These are phyloP conservation scores for Eustalomyia histrio DNA, from an alignment of 2,888 invertebrate genomes.

Conservation along the genomic window DNA sequence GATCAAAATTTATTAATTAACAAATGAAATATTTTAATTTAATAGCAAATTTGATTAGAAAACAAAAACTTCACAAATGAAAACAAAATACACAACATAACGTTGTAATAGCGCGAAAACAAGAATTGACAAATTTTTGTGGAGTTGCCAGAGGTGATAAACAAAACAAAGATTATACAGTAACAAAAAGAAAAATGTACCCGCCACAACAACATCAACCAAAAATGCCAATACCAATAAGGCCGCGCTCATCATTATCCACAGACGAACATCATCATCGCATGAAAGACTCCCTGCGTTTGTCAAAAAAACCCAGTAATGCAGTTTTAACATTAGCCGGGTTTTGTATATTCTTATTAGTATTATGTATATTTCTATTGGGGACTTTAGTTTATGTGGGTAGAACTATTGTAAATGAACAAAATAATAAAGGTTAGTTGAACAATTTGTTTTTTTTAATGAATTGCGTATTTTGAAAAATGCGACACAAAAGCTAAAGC, in stretches of 20 bases:
- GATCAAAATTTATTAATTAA: slow-evolving; percentile 1
- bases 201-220: slow-evolving; percentile 73
- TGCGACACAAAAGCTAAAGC: too few relatives aligned
- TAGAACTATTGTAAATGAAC: slow-evolving; percentile 74
- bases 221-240: slow-evolving; percentile 71
- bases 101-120: slow-evolving; percentile 21
- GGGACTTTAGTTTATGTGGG: slow-evolving; percentile 78
- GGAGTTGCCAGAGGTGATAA: slow-evolving; percentile 28
- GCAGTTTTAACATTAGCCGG: slow-evolving; percentile 76
- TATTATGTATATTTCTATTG: slow-evolving; percentile 76
- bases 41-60: slow-evolving; percentile 11
- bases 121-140: slow-evolving; percentile 7
- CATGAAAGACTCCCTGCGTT: slow-evolving; percentile 61
- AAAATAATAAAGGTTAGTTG: slow-evolving; percentile 53
- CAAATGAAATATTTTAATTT: not conserved
- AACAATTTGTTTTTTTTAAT: too few relatives aligned
- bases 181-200: slow-evolving; percentile 70
- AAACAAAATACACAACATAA: slow-evolving; percentile 8
- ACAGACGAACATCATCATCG: slow-evolving; percentile 77
- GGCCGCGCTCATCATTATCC: slow-evolving; percentile 78
- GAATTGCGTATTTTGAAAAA: too few relatives aligned
- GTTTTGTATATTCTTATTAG: slow-evolving; percentile 77
- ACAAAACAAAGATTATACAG: not conserved
- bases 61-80: slow-evolving; percentile 39
- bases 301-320: slow-evolving; percentile 69